These are phyloP conservation scores for Poecilia velifera DNA, from an alignment of 2,797 vertebrate species.

Conservation along the genomic window DNA sequence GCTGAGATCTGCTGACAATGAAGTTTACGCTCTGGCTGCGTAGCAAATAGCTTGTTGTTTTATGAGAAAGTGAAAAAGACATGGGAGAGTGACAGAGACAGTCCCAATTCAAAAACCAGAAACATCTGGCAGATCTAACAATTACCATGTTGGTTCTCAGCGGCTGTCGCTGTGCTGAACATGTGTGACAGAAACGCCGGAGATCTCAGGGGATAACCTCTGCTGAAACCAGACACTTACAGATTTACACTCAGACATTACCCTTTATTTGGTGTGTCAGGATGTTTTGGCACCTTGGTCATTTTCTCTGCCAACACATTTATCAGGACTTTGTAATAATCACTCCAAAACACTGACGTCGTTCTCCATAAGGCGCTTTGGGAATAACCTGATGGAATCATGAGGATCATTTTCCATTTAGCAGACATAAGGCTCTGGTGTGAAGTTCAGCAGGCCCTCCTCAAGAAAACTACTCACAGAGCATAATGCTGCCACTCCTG, in stretches of 20 bases:
- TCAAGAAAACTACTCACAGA: neutral
- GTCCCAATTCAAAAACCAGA: constrained; percentile 56
- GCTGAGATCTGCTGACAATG: constrained; percentile 60
- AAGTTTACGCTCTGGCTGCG: constrained; percentile 64
- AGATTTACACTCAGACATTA: neutral
- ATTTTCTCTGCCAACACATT: neutral
- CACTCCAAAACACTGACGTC: neutral
- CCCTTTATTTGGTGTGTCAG: neutral
- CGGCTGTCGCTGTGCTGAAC: constrained; percentile 38
- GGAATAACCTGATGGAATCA: neutral
- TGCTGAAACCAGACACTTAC: neutral
- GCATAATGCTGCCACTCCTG: neutral
- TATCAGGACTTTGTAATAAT: neutral
- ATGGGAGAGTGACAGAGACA: constrained; percentile 45
- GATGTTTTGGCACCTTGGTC: neutral
- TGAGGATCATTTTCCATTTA: neutral
- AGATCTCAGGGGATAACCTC: neutral
- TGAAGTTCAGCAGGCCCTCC: neutral
- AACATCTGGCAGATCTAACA: constrained; percentile 28
- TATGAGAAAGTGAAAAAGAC: constrained; percentile 61
- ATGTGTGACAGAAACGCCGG: constrained; percentile 14
- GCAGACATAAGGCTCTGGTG: neutral
- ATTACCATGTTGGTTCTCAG: constrained; percentile 35
- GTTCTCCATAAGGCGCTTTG: constrained; percentile 1
- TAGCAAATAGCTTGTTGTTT: constrained; percentile 69